Conservation (phyloP, 2,797 vertebrate genomes). For the Trachurus trachurus region DNA sequence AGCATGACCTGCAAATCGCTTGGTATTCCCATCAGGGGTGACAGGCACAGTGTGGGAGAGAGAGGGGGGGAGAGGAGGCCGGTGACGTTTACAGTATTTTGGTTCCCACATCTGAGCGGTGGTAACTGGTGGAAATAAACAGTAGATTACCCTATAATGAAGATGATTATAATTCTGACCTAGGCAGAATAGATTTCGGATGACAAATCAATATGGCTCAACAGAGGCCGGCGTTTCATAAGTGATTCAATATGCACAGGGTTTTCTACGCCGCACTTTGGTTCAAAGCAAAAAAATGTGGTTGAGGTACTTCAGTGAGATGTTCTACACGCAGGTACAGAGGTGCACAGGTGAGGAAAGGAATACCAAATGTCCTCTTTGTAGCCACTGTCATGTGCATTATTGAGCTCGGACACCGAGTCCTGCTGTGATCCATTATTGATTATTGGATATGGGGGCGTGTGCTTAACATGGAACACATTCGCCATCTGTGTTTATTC, state of each 20-base stretch:
- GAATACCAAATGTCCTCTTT: slow-evolving; percentile 53
- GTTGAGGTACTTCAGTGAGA: slow-evolving; percentile 18
- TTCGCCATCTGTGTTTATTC: slow-evolving; percentile 21
- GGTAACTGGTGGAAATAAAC: background rate
- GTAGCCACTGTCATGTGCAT: slow-evolving; percentile 52
- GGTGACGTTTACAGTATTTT: slow-evolving; percentile 1
- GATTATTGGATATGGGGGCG: slow-evolving; percentile 8
- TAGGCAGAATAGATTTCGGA: slow-evolving; percentile 17
- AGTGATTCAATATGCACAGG: slow-evolving; percentile 35
- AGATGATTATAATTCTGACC: background rate
- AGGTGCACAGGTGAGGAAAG: background rate
- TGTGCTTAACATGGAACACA: background rate
- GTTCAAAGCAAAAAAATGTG: slow-evolving; percentile 41
- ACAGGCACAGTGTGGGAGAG: background rate
- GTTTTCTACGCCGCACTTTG: slow-evolving; percentile 23
- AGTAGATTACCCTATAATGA: no score
- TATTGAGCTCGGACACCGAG: slow-evolving; percentile 56
- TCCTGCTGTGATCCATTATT: slow-evolving; percentile 65
- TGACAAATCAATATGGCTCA: background rate
- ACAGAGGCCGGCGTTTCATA: slow-evolving; percentile 21
- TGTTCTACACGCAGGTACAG: background rate
- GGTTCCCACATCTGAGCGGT: slow-evolving; percentile 2
- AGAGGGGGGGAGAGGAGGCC: slow-evolving; percentile 11
- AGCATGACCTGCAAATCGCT: slow-evolving; percentile 63
- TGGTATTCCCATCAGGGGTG: slow-evolving; percentile 66